phyloP scores from a whole-genome alignment of 2,113 vertebrate species.

The Bufo bufo region DNA sequence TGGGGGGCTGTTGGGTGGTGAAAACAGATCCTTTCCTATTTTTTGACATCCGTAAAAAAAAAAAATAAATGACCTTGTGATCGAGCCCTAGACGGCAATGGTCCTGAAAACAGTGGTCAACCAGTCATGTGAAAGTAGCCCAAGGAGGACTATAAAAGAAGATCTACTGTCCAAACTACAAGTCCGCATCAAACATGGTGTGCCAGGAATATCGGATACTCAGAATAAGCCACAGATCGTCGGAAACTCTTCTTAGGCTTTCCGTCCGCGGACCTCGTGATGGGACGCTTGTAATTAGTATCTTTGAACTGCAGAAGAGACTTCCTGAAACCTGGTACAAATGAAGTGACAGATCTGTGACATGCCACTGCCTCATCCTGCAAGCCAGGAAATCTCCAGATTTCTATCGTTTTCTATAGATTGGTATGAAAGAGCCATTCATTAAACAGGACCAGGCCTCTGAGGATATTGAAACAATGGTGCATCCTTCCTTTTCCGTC shows the following conservation, averaged over 20 bases:
- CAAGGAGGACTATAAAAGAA: too few species aligned
- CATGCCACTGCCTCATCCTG: constrained; percentile 13
- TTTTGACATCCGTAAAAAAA: too few species aligned
- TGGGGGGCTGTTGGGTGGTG: too few species aligned
- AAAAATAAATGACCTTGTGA: too few species aligned
- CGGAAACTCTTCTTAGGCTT: not conserved
- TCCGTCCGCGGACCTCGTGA: not conserved
- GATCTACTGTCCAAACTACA: too few species aligned
- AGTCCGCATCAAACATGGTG: not conserved
- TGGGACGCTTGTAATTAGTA: constrained; percentile 18
- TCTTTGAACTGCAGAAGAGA: constrained; percentile 21
- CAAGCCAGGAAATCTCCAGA: constrained; percentile 20
- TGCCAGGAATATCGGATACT: not conserved
- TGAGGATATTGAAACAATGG: constrained; percentile 37
- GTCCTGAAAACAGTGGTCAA: too few species aligned
- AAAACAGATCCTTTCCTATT: too few species aligned
- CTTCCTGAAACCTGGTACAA: constrained; percentile 23
- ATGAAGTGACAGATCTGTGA: constrained; percentile 16
- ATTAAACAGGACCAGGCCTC: not conserved
- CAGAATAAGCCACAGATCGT: not conserved
- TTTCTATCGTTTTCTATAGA: constrained; percentile 7
- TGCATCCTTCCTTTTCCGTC: constrained; percentile 32
- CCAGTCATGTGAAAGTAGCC: too few species aligned
- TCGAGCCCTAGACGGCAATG: too few species aligned
- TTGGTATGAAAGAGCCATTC: constrained; percentile 13